phyloP scores from a whole-genome alignment of 2,797 vertebrate genomes.

The Sebastes taczanowskii region DNA sequence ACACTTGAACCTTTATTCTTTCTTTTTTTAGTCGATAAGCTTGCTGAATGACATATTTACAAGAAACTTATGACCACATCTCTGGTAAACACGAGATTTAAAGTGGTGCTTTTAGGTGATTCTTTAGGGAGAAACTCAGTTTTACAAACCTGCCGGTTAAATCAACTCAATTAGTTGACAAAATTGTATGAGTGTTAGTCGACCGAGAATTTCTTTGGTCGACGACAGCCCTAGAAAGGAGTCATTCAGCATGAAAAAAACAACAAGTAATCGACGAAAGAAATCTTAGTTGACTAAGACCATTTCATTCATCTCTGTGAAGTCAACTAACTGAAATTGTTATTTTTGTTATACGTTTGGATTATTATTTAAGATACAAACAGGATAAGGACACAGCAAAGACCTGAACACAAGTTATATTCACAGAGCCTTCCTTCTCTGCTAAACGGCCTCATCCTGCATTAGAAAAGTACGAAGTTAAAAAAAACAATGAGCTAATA shows the following conservation, averaged over 20 bases:
- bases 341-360: too few species aligned
- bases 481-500: too few species aligned
- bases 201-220: not conserved
- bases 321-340: too few species aligned
- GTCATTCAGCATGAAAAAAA: not conserved
- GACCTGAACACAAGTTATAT: too few species aligned
- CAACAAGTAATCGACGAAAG: not conserved
- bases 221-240: not conserved
- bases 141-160: not conserved
- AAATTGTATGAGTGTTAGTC: not conserved
- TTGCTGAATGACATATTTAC: too few species aligned
- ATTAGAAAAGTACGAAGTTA: too few species aligned
- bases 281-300: not conserved
- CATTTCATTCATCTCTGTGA: too few species aligned
- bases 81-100: not conserved
- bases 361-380: too few species aligned
- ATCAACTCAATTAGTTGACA: not conserved
- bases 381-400: too few species aligned
- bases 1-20: not conserved
- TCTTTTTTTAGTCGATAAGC: too few species aligned
- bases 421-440: too few species aligned
- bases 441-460: too few species aligned
- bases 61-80: not conserved
- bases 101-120: not conserved
- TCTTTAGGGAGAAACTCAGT: not conserved